phyloP scores from a whole-genome alignment of 37 sponge, comb jelly and placozoan species.

The Haliclona indistincta region DNA sequence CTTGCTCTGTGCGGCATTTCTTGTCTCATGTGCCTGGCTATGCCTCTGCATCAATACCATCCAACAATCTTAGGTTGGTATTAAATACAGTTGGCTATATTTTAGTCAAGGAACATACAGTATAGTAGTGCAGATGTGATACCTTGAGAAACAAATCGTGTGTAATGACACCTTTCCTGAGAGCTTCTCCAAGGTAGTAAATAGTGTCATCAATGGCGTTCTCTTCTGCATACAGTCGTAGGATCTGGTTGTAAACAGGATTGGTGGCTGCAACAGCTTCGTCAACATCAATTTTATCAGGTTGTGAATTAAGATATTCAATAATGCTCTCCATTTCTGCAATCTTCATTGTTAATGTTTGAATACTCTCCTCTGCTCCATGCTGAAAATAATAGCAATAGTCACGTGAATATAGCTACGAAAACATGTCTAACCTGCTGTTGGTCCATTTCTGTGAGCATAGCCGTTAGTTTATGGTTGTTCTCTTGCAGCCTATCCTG shows the following conservation, averaged over 20 bases:
- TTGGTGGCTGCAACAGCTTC: conserved; percentile 77
- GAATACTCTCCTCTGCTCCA: conserved; percentile 69
- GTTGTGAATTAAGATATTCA: conserved; percentile 74
- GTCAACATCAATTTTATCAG: conserved; percentile 78
- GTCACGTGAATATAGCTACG: neutral
- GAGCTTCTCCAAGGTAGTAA: conserved; percentile 94
- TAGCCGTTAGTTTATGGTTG: conserved; percentile 61
- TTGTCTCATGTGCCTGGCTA: no score
- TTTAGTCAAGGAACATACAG: no score
- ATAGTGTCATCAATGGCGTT: conserved; percentile 97
- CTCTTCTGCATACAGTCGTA: conserved; percentile 93
- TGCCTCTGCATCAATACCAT: no score
- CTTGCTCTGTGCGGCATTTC: no score
- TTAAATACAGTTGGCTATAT: no score
- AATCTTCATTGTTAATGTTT: conserved; percentile 68
- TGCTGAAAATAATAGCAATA: conserved; percentile 22
- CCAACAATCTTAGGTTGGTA: no score
- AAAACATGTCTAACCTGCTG: conserved; percentile 59
- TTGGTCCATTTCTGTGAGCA: conserved; percentile 72
- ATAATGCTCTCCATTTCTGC: conserved; percentile 65
- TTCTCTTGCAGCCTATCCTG: conserved; percentile 80
- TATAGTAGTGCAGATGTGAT: no score
- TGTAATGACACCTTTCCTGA: conserved; percentile 86
- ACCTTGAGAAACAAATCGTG: conserved; percentile 93
- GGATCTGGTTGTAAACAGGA: conserved; percentile 91